Base-by-base conservation (phyloP, 2,888 invertebrate genomes). In the Tupiocoris notatus region DNA sequence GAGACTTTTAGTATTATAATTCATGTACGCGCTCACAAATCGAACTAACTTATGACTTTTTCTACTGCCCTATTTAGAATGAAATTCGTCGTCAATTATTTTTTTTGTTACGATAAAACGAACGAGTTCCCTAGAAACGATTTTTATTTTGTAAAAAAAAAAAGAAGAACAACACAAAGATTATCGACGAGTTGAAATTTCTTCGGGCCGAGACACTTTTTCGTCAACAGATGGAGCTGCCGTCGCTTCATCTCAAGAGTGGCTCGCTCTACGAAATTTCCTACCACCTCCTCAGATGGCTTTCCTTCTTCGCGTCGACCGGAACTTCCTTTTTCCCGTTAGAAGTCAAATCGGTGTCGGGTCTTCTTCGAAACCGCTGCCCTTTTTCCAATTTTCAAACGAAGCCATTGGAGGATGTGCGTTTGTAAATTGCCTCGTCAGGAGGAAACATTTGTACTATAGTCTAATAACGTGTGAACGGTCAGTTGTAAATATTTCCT, bases 221-320 rank as follows among this genome's bases (percentile, higher is more conserved):
- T 23, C 61, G 73, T 54, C 57, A 16, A 39, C 6, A n/a, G 57
- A 16, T n/a, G 7, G 39, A 23, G 22, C 22, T 59, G 67, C 68
- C 76, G 76, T 76, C 76, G 20, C 22, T 22, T 21, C 58, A 39
- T 16, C 63, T 25, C 17, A 21, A 54, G 21, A 20, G 17, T 39
- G 61, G 17, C 54, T 54, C 63, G 73, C 61, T 54, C 24, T n/a
- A 39, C 17, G 75, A 76, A 78, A 78, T 76, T 78, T 75, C 65
- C 58, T 21, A 75, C 77, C 78, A 77, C 78, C 78, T 78, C 78
- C 78, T 78, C 78, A 75, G 75, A 78, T 78, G 78, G 78, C 78
- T 78, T 6, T 18, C 63, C 61, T 25, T 39, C 12, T 7, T 39
- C 39, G 17, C 39, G 23, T 62, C 62, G 17, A 25, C 61, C 20